Conservation (phyloP, 2,888 invertebrate species). For the Caenorhabditis virilis region DNA sequence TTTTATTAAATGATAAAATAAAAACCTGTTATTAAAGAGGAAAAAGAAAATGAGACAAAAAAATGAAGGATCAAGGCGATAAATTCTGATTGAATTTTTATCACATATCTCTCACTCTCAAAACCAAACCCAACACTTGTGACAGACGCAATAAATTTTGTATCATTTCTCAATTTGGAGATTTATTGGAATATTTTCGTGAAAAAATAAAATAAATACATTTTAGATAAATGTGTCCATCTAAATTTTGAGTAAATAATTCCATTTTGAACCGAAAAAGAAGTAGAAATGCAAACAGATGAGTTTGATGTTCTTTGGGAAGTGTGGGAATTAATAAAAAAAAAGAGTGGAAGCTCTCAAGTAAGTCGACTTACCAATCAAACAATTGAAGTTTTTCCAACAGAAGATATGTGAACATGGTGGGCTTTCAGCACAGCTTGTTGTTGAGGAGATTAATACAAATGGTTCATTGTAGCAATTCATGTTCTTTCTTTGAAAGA, state of each 20-base stretch:
- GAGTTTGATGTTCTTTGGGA: background rate
- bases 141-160: too few species aligned
- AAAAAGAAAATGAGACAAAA: too few species aligned
- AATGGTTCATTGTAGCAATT: conserved; percentile 39
- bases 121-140: too few species aligned
- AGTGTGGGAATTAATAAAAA: background rate
- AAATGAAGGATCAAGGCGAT: too few species aligned
- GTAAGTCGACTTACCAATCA: conserved; percentile 33
- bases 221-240: background rate
- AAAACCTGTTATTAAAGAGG: too few species aligned
- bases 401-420: conserved; percentile 49
- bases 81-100: too few species aligned
- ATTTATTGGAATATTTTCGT: background rate
- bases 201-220: background rate
- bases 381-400: conserved; percentile 40
- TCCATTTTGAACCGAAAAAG: background rate
- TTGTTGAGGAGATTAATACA: conserved; percentile 33
- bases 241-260: too few species aligned
- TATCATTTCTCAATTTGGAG: too few species aligned
- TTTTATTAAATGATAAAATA: too few species aligned
- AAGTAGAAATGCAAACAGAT: conserved; percentile 1
- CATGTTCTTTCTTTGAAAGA: conserved; percentile 2
- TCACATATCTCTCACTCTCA: too few species aligned
- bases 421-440: conserved; percentile 45
- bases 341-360: background rate